Evolutionary conservation across 2,888 invertebrate species (phyloP), one percentile per base, ranked within the genome.

Genomic region (Drosophila algonquin): DNA sequence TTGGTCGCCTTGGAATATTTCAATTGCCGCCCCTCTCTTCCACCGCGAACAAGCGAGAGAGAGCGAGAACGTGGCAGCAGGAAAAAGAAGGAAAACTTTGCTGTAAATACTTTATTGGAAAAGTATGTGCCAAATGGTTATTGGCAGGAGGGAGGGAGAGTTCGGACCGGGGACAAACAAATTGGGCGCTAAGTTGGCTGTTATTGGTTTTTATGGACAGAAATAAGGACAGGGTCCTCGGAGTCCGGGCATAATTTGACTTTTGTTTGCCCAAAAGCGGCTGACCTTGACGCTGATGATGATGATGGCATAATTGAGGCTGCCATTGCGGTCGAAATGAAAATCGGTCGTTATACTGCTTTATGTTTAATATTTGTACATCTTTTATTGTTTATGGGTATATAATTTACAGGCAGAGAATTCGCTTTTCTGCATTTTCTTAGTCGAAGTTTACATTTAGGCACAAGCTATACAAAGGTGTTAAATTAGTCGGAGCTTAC

Each of bases 91-190:
- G 40, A 68, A 73, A 61, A 77, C 64, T 73, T 79, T 63, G 69
- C 73, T 77, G 88, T 80, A 86, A 80, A 88, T 88, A 81, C 85
- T 86, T 87, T 87, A 87, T 87, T 87, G 86, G 80, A 87, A 81
- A 89, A 84, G 89, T 88, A 87, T 86, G 85, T 88, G 87, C 71
- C 87, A 87, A 89, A 90, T 90, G 83, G 82, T 89, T 89, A 87
- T 89, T 78, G 81, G 70, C n/a, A 21, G 44, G 53, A 18, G 0
- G 18, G 21, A 21, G 21, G 21, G 8, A 16, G n/a, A 18, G 35
- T 70, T 21, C 14, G 46, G 47, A 16, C 47, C 54, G 21, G 54
- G 48, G 30, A 68, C 81, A 79, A 82, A 76, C 87, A 89, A 90
- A 89, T 89, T 86, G 89, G 86, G 86, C 89, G 87, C 87, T 89